Conservation (phyloP, 2,888 invertebrate species). For the Pedicia rivosa region DNA sequence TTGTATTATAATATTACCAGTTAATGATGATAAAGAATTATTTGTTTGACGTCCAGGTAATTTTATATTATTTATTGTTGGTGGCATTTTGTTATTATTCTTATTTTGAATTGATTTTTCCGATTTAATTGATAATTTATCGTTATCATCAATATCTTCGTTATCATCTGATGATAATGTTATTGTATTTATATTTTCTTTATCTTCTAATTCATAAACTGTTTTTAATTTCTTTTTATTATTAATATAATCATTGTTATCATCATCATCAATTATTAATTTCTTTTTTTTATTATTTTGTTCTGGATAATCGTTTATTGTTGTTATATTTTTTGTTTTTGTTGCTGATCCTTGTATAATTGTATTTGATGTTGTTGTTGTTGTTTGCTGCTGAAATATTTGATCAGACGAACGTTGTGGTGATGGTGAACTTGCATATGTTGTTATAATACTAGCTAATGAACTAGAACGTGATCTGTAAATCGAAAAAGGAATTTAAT, state of each 20-base stretch:
- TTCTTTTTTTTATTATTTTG: conserved; percentile 1
- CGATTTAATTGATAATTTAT: background rate
- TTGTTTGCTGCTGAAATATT: conserved; percentile 22
- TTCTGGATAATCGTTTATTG: background rate
- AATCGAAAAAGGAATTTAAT: too few species aligned
- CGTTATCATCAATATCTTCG: conserved; percentile 4
- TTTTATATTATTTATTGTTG: conserved; percentile 26
- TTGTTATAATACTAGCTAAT: conserved; percentile 29
- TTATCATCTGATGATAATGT: conserved; percentile 5
- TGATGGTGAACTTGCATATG: conserved; percentile 28
- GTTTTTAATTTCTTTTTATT: conserved; percentile 10
- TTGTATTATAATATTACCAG: conserved; percentile 65
- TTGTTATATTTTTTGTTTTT: background rate
- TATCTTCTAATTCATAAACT: conserved; percentile 7
- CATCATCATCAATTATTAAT: background rate
- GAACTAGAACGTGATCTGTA: conserved; percentile 25
- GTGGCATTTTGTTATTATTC: conserved; percentile 21
- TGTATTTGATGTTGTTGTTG: conserved; percentile 10
- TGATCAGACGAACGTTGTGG: conserved; percentile 26
- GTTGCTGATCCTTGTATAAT: background rate
- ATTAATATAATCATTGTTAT: conserved; percentile 2
- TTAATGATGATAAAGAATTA: conserved; percentile 69
- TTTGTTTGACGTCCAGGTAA: conserved; percentile 64
- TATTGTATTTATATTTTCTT: conserved; percentile 10
- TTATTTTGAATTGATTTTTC: background rate